These are phyloP conservation scores for Cylindroiulus punctatus DNA, from an alignment of 2,888 invertebrate genomes.

Conservation along the genomic window DNA sequence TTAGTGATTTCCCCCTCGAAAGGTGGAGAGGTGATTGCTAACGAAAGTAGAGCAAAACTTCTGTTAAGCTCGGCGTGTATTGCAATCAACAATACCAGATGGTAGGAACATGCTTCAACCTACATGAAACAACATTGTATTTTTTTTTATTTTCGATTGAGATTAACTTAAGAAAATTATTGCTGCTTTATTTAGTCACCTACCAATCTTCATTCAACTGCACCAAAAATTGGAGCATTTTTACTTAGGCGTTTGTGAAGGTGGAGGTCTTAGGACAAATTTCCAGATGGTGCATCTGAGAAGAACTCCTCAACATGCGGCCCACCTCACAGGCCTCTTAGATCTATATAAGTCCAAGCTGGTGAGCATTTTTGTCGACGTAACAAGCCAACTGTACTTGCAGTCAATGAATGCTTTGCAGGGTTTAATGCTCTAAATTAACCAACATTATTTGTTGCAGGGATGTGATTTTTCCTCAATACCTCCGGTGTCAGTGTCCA, in stretches of 20 bases:
- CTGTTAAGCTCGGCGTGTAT: conserved; percentile 83
- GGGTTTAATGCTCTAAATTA: background rate
- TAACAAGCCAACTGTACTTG: background rate
- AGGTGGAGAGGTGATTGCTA: conserved; percentile 66
- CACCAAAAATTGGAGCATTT: conserved; percentile 77
- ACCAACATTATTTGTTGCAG: conserved; percentile 59
- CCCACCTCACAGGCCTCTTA: conserved; percentile 79
- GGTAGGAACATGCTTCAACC: conserved; percentile 67
- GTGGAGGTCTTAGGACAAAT: conserved; percentile 79
- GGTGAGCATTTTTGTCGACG: conserved; percentile 65
- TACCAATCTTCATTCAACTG: conserved; percentile 89
- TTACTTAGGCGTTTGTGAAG: conserved; percentile 82
- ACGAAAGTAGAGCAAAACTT: conserved; percentile 74
- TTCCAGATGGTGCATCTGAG: conserved; percentile 91
- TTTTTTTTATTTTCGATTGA: too few relatives aligned
- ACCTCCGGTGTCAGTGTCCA: conserved; percentile 75
- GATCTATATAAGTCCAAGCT: conserved; percentile 89
- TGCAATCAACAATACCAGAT: conserved; percentile 82
- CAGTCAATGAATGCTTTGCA: background rate
- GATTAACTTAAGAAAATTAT: background rate
- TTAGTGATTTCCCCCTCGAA: conserved; percentile 77
- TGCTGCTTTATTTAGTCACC: conserved; percentile 69
- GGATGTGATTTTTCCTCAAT: conserved; percentile 67
- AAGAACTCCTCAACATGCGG: conserved; percentile 81
- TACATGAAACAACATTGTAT: background rate